These are phyloP conservation scores for Strigamia crassipes DNA, from an alignment of 2,888 invertebrate species.

Conservation along the genomic window DNA sequence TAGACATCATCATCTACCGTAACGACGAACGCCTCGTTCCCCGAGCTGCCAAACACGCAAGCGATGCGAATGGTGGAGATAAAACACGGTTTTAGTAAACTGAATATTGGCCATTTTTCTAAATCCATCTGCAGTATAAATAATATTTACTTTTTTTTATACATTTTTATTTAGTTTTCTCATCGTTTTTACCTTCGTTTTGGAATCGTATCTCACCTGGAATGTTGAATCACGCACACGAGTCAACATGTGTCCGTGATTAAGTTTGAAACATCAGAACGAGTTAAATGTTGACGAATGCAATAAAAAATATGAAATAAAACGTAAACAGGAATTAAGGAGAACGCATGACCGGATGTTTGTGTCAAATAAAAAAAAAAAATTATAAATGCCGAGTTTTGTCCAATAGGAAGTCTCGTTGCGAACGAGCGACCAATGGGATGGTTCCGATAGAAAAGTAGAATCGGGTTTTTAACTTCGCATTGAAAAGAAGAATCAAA, in stretches of 20 bases:
- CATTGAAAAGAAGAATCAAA: not conserved
- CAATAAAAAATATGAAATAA: not conserved
- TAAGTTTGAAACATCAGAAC: not conserved
- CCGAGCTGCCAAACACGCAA: slow-evolving; percentile 66
- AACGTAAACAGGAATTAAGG: not conserved
- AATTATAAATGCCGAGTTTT: not conserved
- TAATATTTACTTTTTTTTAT: not conserved
- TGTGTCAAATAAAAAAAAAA: not conserved
- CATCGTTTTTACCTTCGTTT: not conserved
- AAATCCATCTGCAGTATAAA: slow-evolving; percentile 57
- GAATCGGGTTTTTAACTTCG: not conserved
- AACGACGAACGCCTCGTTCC: slow-evolving; percentile 67
- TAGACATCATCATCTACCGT: slow-evolving; percentile 65
- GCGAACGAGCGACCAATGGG: not conserved
- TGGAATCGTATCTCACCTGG: not conserved
- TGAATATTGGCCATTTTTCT: slow-evolving; percentile 67
- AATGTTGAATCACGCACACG: not conserved
- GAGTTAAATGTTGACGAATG: not conserved
- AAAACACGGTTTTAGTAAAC: slow-evolving; percentile 63
- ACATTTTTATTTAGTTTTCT: not conserved
- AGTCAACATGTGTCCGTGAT: no score
- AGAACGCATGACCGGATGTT: not conserved
- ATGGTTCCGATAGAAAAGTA: not conserved
- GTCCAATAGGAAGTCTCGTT: not conserved
- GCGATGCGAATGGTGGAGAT: slow-evolving; percentile 62